Conservation (phyloP, 2,888 invertebrate species). For the Busseola fusca region DNA sequence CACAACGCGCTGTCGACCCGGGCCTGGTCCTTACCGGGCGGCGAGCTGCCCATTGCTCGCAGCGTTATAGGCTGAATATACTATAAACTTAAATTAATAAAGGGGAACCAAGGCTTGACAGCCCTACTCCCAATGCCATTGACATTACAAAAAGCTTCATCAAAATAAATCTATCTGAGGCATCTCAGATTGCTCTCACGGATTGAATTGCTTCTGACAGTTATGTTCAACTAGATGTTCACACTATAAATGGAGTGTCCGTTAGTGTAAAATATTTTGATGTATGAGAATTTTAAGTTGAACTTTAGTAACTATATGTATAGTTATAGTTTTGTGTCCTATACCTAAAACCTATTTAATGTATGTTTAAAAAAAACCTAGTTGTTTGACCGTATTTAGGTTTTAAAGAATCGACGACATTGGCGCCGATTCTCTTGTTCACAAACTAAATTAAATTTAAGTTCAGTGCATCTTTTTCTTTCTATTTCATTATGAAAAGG, state of each 20-base stretch:
- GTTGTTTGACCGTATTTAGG: neutral
- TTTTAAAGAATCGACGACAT: conserved; percentile 15
- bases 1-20: too few species aligned
- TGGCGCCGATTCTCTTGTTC: too few species aligned
- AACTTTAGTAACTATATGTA: neutral
- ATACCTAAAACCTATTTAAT: neutral
- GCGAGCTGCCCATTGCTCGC: too few species aligned
- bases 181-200: conserved; percentile 32
- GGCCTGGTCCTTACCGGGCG: too few species aligned
- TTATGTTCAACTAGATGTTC: conserved; percentile 12
- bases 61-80: too few species aligned
- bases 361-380: neutral
- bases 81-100: neutral
- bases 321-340: neutral
- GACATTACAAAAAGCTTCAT: conserved; percentile 30
- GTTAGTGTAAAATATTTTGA: conserved; percentile 2
- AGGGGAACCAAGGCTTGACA: too few species aligned
- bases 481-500: too few species aligned
- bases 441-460: too few species aligned
- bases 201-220: conserved; percentile 31
- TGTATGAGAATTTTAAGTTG: neutral
- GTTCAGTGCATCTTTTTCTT: too few species aligned
- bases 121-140: conserved; percentile 38
- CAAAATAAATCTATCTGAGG: conserved; percentile 26
- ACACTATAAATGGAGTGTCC: conserved; percentile 7